phyloP scores from a whole-genome alignment of 2,113 vertebrate species.

The Paradisaea rubra region DNA sequence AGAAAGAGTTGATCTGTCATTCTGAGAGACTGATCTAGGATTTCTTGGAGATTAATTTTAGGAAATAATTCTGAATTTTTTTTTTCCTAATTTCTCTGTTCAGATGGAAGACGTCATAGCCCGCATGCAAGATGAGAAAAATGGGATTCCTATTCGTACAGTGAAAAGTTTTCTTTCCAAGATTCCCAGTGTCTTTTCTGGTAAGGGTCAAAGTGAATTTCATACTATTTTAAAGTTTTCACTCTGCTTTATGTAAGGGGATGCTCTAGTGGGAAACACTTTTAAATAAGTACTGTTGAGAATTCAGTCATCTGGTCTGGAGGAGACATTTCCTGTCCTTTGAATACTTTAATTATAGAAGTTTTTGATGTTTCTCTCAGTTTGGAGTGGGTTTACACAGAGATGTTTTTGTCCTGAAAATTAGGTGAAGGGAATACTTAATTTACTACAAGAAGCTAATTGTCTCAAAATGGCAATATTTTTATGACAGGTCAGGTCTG shows the following conservation, averaged over 20 bases:
- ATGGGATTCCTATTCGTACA: constrained; percentile 93
- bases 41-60: neutral
- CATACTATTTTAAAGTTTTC: neutral
- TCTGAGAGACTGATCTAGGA: neutral
- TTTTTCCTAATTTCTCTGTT: neutral
- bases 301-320: neutral
- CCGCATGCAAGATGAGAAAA: constrained; percentile 97
- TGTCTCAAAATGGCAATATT: neutral
- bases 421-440: neutral
- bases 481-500: neutral
- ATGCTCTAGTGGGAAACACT: neutral
- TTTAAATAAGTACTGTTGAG: neutral
- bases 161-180: constrained; percentile 99
- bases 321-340: neutral
- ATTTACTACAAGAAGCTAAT: neutral
- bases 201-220: constrained; percentile 73
- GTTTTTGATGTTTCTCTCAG: neutral
- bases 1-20: neutral
- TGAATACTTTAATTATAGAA: neutral
- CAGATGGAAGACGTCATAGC: constrained; percentile 98
- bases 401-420: neutral
- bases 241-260: neutral
- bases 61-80: neutral
- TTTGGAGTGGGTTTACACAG: neutral
- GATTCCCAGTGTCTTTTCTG: constrained; percentile 98